Conservation (phyloP, 2,797 vertebrate species). For the Tangara arthus region DNA sequence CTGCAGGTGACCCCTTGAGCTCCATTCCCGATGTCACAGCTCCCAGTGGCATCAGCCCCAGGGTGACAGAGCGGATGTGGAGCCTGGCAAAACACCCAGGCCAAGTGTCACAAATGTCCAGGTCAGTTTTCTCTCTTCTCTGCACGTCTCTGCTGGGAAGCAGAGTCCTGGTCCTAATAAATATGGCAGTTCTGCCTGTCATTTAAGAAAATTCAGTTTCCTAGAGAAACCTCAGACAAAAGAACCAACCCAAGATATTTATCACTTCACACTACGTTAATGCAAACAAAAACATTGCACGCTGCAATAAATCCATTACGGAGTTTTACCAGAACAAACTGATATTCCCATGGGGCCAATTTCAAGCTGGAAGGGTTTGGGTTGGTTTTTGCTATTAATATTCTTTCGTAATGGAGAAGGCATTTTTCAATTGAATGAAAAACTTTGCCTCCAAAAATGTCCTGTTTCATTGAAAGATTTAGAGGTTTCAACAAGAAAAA, state of each 20-base stretch:
- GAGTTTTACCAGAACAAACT: not conserved
- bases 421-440: not conserved
- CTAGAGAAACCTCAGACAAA: not conserved
- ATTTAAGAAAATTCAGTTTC: not conserved
- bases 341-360: not conserved
- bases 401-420: not conserved
- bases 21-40: rapidly evolving
- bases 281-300: not conserved
- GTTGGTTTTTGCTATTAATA: not conserved
- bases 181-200: not conserved
- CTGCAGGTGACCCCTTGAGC: rapidly evolving
- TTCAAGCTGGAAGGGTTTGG: not conserved
- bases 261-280: not conserved
- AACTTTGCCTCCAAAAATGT: not conserved
- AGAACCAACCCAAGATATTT: not conserved
- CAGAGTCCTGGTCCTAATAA: not conserved
- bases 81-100: not conserved
- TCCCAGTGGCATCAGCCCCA: not conserved
- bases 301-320: not conserved
- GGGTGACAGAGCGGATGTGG: not conserved
- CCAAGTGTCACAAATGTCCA: not conserved
- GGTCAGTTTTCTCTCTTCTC: not conserved
- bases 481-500: not conserved
- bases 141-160: not conserved
- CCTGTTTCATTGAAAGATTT: not conserved